These are phyloP conservation scores for Urocyon cinereoargenteus DNA, from an alignment of 2,797 vertebrate genomes.

Conservation along the genomic window DNA sequence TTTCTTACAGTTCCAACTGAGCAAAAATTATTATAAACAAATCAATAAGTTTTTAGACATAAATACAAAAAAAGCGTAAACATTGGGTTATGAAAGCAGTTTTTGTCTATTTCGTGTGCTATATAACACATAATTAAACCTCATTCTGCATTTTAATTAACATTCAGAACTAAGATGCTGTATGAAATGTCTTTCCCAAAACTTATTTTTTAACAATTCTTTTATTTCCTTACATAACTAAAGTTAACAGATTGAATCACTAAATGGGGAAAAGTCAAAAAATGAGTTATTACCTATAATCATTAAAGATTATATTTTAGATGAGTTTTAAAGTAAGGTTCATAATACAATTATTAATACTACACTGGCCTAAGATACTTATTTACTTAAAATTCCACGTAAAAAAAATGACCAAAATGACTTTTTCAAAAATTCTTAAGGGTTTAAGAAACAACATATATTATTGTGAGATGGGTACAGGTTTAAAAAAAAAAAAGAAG, in stretches of 20 bases:
- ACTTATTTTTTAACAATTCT: slow-evolving; percentile 21
- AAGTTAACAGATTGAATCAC: neutral
- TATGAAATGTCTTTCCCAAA: slow-evolving; percentile 22
- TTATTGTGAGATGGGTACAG: neutral
- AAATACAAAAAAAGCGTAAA: slow-evolving; percentile 34
- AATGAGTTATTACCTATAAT: neutral
- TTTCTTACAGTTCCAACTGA: neutral
- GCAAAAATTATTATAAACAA: slow-evolving; percentile 29
- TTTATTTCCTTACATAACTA: slow-evolving; percentile 19
- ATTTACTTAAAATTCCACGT: slow-evolving; percentile 36
- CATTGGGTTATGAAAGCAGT: neutral
- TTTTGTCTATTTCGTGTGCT: neutral
- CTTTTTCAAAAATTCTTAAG: neutral
- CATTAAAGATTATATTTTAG: slow-evolving; percentile 33
- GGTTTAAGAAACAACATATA: neutral
- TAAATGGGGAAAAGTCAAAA: neutral
- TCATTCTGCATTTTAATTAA: slow-evolving; percentile 18
- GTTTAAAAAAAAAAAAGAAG: neutral
- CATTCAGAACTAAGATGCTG: neutral
- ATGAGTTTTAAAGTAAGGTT: slow-evolving; percentile 48
- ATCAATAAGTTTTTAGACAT: neutral
- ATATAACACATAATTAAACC: neutral
- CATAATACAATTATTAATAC: neutral
- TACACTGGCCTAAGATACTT: neutral
- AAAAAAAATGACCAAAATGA: neutral